Percentiles rank a stretch among this genome's conserved stretches.
These are phyloP conservation scores for Poecilia gillii DNA, from an alignment of 2,797 vertebrate species.

Conservation along the genomic window DNA sequence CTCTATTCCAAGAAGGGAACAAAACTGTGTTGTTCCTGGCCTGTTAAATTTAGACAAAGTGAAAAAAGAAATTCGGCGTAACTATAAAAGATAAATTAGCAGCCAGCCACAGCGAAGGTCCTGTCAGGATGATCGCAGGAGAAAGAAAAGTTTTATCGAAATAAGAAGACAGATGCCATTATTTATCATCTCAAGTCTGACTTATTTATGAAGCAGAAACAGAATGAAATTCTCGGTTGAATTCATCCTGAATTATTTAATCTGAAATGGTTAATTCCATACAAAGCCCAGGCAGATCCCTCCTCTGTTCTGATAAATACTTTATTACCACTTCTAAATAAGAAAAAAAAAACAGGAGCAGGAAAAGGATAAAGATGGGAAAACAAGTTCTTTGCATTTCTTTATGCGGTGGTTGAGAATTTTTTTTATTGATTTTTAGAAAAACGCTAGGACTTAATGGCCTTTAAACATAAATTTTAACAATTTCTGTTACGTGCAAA, in stretches of 20 bases:
- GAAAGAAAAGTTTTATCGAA: slow-evolving; percentile 70
- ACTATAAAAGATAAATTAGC: slow-evolving; percentile 27
- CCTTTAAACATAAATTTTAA: not conserved
- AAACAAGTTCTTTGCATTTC: slow-evolving; percentile 42
- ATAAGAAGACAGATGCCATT: slow-evolving; percentile 81
- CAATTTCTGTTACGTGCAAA: slow-evolving; percentile 18
- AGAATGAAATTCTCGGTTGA: slow-evolving; percentile 85
- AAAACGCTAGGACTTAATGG: not conserved
- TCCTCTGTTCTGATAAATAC: slow-evolving; percentile 85
- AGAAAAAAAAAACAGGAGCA: slow-evolving; percentile 60
- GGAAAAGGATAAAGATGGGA: slow-evolving; percentile 59
- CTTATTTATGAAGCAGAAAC: slow-evolving; percentile 85
- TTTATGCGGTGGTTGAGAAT: slow-evolving; percentile 41
- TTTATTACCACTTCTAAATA: slow-evolving; percentile 84
- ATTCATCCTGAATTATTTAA: slow-evolving; percentile 85
- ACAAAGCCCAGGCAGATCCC: slow-evolving; percentile 80
- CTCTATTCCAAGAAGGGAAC: slow-evolving; percentile 9
- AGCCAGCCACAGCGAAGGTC: slow-evolving; percentile 25
- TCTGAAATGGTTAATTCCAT: slow-evolving; percentile 84
- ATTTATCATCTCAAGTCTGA: slow-evolving; percentile 83
- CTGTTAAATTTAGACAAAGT: slow-evolving; percentile 17
- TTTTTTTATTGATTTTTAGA: slow-evolving; percentile 29
- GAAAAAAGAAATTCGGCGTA: not conserved
- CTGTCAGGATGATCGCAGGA: slow-evolving; percentile 33
- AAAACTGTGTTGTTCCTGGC: slow-evolving; percentile 6